A percentile compares a stretch with the other conserved stretches of the same genome.
Conservation (phyloP, 2,113 vertebrate genomes). For the Larimichthys crocea region DNA sequence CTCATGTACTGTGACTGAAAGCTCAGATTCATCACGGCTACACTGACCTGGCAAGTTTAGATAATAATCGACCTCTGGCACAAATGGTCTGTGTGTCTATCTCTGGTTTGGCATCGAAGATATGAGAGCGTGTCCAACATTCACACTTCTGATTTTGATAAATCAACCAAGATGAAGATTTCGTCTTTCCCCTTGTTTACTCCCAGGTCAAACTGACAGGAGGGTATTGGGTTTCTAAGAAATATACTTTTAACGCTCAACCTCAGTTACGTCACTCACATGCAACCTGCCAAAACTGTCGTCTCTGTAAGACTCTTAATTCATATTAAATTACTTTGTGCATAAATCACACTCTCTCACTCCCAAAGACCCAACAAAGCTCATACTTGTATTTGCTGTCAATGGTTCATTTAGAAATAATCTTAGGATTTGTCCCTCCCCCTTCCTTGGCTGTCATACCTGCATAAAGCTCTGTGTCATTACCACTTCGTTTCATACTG, state of each 20-base stretch:
- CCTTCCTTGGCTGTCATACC: conserved; percentile 34
- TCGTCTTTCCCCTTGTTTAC: conserved; percentile 29
- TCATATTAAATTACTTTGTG: conserved; percentile 59
- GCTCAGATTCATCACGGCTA: conserved; percentile 18
- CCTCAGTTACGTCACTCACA: conserved; percentile 60
- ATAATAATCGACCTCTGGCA: conserved; percentile 27
- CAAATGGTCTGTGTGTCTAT: too few species aligned
- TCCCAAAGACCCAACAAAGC: conserved; percentile 51
- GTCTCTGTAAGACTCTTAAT: conserved; percentile 47
- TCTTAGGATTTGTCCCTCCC: conserved; percentile 48
- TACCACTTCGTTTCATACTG: conserved; percentile 31
- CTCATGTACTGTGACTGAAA: background rate
- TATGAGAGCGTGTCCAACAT: conserved; percentile 31
- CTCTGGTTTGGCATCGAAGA: conserved; percentile 24
- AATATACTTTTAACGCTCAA: conserved; percentile 41
- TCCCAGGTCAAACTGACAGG: conserved; percentile 42
- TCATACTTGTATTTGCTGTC: conserved; percentile 55
- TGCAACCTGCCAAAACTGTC: conserved; percentile 59
- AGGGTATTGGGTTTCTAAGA: conserved; percentile 53
- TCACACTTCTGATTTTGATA: conserved; percentile 46
- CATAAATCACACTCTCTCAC: conserved; percentile 57
- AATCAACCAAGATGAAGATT: conserved; percentile 48
- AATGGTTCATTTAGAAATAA: conserved; percentile 60
- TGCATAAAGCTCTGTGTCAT: conserved; percentile 31
- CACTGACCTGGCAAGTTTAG: conserved; percentile 26